Base-by-base conservation (phyloP, 2,888 invertebrate species). In the Thymelicus sylvestris region DNA sequence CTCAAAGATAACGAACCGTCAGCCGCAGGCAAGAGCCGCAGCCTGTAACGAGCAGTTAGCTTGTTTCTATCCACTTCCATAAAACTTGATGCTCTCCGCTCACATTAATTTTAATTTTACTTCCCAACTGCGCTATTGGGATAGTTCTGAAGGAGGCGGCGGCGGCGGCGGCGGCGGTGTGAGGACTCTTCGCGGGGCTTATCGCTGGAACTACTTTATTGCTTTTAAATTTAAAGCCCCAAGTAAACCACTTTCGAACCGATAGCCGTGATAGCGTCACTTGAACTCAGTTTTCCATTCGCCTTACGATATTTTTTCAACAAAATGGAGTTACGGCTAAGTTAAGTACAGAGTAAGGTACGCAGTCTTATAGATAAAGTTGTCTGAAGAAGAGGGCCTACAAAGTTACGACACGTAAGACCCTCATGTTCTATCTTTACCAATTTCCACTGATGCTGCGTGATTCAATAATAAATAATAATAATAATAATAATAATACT, bases 41-140 rank as follows among this genome's bases (percentile, higher is more conserved):
- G 31, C 31, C 31, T 5, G 3, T 31, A 31, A 2, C 31, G 52
- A 19, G 8, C 52, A 62, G 52, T 68, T 55, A n/a, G 52, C 52
- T 44, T 62, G 55, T 68, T 68, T 68, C 50, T 47, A 62, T 67
- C 59, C 48, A 63, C 63, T 48, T 50, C 50, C 68, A 63, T 63
- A 68, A 63, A 63, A 55, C 55, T 68, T 31, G 63, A 55, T 31
- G 31, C 47, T 55, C 67, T 52, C 44, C 48, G 63, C 15, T 59
- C 48, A 41, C 69, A 64, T 69, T 69, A 69, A 69, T 69, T 64
- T 69, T 64, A 69, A 69, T 69, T 64, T 69, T 69, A 63, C 57
- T 64, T 64, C 39, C 48, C 47, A 64, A 69, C 64, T 59, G 59
- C 10, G 55, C 64, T 59, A 64, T 59, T 59, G 69, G 69, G 69